These are phyloP conservation scores for Lagopus leucura DNA, from an alignment of 2,113 vertebrate genomes.

Conservation along the genomic window DNA sequence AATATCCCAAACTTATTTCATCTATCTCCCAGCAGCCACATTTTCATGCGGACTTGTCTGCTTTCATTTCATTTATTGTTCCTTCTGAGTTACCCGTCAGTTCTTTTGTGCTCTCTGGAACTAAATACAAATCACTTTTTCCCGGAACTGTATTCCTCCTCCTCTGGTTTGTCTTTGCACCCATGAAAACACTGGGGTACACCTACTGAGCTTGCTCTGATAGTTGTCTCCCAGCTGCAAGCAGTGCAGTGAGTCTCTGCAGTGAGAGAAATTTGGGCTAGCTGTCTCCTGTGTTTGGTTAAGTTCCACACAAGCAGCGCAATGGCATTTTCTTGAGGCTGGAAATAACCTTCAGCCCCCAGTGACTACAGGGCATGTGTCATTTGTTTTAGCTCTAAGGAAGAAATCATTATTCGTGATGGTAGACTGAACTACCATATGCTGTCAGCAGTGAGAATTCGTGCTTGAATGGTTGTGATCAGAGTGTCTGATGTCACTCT, in stretches of 20 bases:
- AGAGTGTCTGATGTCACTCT: neutral
- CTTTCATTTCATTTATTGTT: neutral
- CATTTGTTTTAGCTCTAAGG: neutral
- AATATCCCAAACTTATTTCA: neutral
- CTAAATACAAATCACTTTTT: neutral
- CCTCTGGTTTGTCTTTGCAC: neutral
- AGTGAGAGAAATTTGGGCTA: neutral
- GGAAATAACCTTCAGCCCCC: neutral
- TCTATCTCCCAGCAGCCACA: neutral
- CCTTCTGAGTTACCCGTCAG: neutral
- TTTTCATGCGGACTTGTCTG: neutral
- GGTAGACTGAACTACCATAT: neutral
- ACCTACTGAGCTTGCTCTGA: neutral
- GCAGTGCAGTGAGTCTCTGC: no score
- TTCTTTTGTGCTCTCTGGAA: neutral
- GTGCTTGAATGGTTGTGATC: neutral
- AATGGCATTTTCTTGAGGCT: neutral
- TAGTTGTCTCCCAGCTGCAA: neutral
- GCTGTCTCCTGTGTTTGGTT: neutral
- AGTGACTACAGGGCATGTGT: neutral
- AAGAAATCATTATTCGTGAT: neutral
- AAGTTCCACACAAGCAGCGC: accelerated
- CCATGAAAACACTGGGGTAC: neutral
- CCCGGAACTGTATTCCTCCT: neutral
- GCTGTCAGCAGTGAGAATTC: neutral